Conservation (phyloP, 2,888 invertebrate genomes). For the Lissonota sp. region DNA sequence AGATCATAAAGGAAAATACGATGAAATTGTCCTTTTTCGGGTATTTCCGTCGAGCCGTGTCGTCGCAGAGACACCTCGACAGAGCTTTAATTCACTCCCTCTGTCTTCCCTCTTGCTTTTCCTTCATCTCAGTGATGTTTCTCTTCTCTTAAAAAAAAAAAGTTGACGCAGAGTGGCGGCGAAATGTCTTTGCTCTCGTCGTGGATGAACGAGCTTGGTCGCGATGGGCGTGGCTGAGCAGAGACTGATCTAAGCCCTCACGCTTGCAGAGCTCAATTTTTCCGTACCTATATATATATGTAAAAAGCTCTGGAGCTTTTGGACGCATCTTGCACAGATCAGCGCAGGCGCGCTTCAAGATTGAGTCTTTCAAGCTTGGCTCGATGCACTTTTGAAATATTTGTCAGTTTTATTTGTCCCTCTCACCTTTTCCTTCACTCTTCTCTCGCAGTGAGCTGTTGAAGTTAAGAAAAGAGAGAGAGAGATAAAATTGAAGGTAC, state of each 20-base stretch:
- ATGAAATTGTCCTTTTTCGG: conserved; percentile 53
- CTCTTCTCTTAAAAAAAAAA: conserved; percentile 31
- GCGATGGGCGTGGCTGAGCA: conserved; percentile 79
- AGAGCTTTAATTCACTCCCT: conserved; percentile 52
- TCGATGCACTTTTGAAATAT: neutral
- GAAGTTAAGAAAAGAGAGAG: no score
- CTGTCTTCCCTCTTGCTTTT: conserved; percentile 21
- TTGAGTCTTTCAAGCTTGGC: neutral
- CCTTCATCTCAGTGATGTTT: conserved; percentile 9
- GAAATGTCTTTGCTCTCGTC: conserved; percentile 76
- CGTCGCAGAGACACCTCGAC: conserved; percentile 50
- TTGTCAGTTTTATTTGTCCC: conserved; percentile 1
- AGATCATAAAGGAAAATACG: conserved; percentile 42
- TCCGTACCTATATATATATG: no score
- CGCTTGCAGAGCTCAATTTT: no score
- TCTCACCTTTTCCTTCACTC: conserved; percentile 11
- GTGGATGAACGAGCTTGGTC: conserved; percentile 79
- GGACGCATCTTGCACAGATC: no score
- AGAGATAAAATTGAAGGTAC: neutral
- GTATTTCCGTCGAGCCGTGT: conserved; percentile 59
- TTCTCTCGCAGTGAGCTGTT: neutral
- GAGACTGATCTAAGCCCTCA: conserved; percentile 43
- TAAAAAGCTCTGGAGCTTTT: neutral
- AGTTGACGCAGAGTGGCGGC: conserved; percentile 49
- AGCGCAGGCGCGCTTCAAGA: neutral